Percentiles rank a stretch among this genome's conserved stretches.
Evolutionary conservation across 2,113 vertebrate species (phyloP).

Genomic region (Zapus hudsonius): DNA sequence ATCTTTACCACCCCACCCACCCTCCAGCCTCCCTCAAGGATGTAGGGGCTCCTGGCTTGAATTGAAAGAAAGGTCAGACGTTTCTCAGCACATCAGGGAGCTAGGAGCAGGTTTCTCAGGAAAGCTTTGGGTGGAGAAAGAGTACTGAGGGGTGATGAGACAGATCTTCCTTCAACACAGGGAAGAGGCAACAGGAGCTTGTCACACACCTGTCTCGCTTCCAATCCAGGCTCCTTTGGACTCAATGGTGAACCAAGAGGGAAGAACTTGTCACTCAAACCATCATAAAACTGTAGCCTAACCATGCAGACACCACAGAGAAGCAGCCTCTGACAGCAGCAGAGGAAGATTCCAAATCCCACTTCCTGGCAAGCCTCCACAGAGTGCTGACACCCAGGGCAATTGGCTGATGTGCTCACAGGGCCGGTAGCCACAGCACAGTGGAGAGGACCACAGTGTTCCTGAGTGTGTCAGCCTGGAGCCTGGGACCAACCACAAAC

Average conservation of each 20-base stretch:
- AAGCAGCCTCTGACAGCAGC: rapidly evolving
- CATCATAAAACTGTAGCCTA: rapidly evolving
- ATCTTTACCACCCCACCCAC: too few relatives aligned
- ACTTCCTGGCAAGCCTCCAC: neutral
- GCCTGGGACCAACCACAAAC: neutral
- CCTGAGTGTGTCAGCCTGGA: neutral
- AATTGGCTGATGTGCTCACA: neutral
- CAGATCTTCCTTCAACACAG: neutral
- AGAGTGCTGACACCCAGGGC: neutral
- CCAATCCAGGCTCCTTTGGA: neutral
- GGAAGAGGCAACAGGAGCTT: neutral
- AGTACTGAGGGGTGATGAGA: too few relatives aligned
- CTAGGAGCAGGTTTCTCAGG: neutral
- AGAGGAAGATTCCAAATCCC: neutral
- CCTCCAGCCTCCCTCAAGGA: neutral
- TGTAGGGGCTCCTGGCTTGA: neutral
- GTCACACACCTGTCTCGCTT: neutral
- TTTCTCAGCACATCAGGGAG: neutral
- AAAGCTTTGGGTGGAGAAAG: neutral
- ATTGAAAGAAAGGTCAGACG: neutral
- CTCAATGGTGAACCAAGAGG: neutral
- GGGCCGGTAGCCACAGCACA: neutral
- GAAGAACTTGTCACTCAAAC: neutral
- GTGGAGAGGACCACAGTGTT: neutral
- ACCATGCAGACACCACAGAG: neutral